Evolutionary conservation across 2,888 invertebrate species (phyloP), one percentile per base, ranked within the genome.

Genomic region (Zygogramma bicolorata): DNA sequence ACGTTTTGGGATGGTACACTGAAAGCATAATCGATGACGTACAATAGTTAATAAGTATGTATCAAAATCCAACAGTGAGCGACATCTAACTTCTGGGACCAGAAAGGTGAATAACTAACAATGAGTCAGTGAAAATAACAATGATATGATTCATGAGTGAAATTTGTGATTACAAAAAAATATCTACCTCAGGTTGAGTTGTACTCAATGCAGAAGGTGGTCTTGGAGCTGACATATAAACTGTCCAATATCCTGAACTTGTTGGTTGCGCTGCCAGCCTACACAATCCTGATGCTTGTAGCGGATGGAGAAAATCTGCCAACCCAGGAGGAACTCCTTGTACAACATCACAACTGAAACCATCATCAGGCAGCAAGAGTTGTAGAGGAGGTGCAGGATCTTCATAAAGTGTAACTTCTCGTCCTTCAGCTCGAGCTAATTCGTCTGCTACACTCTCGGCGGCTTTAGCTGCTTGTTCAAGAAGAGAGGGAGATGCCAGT

Each of bases 211-310:
- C 87, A 59, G 84, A 85, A 6, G 87, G 86, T 25, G 87, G 86
- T 69, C 87, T 81, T 3, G 86, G 86, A 4, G 85, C 85, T 25
- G 85, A 90, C 95, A 97, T 94, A 87, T 98, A 98, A 71, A 98
- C 97, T 3, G 97, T 97, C 98, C 98, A 99, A 80, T 94, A 92
- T 29, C 98, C 98, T 76, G 94, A 92, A 80, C 97, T 96, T 66
- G 94, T 94, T 49, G 95, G 95, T 88, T 98, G 97, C 7, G 95
- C 93, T 15, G 96, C 95, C 84, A 98, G 90, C 1, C 97, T 91
- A 85, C 98, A 98, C 80, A 98, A 90, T 7, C 96, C 96, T 31
- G 94, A 94, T 62, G 92, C 92, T 85, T 95, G 95, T 38, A 97
- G 88, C 0, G 95, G 95, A 75, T 93, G 93, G 40, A 97, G 88